Evolutionary conservation across 2,113 vertebrate species (phyloP), one percentile per base, ranked within the genome.

Genomic region (Terrapene triunguis): DNA sequence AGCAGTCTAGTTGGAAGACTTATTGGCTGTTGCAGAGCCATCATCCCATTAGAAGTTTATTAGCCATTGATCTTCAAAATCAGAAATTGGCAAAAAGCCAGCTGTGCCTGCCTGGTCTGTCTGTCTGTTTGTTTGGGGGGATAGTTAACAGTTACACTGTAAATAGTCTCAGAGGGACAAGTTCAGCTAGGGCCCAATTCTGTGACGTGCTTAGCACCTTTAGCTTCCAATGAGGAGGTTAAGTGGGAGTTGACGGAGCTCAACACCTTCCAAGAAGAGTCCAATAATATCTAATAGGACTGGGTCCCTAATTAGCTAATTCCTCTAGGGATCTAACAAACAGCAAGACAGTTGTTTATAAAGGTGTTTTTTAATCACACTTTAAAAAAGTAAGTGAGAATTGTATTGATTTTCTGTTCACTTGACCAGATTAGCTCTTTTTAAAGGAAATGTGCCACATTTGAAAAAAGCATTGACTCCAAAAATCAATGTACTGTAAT

Each of bases 1-100:
- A 69, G 7, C 65, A 54, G 51, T 72, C n/a, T 88, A n/a, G 48
- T 55, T 35, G 82, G 48, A 27, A 48, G 12, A 4, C 48, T 78
- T 65, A 8, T 29, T 51, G 82, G 19, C 59, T 0, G 0, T 14
- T 57, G 24, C 0, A 0, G 47, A 89, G 90, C 69, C 81, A 94
- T 57, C 82, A 81, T 4, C 82, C 80, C 78, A 12, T 89, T 92
- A 55, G 72, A 86, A 69, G 74, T 83, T 95, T 76, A 50, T 35
- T 69, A 42, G 35, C 21, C 91, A 59, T 72, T 93, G 86, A 81
- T 76, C 62, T 93, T 94, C 76, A 62, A 11, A 89, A 69, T 44
- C 89, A 82, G 65, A 87, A 89, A 69, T 14, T 54, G 69, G 59
- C 65, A 84, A 93, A 92, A 90, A 62, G 65, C 57, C 82, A 90